Percentiles rank a stretch among this genome's conserved stretches.
Evolutionary conservation across 1,140 invertebrate species (phyloP).

Genomic region (Glossosoma conforme): DNA sequence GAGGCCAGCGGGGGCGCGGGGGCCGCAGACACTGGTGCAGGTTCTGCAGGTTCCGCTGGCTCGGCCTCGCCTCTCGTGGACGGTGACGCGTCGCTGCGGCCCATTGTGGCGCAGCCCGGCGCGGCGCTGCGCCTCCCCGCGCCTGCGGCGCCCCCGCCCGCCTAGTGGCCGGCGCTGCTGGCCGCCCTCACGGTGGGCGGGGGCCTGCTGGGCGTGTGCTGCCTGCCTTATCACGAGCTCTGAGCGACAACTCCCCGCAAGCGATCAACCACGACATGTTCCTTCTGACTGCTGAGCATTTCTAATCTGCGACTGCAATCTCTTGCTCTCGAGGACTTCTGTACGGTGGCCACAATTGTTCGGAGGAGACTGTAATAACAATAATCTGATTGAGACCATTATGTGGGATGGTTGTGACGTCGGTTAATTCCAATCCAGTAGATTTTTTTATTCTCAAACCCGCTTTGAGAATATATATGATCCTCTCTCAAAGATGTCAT

Average conservation of each 20-base stretch:
- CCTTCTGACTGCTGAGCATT: no score
- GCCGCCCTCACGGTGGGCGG: constrained; percentile 36
- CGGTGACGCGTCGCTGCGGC: constrained; percentile 40
- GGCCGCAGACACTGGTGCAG: constrained; percentile 18
- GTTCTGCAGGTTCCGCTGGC: constrained; percentile 35
- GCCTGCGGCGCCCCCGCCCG: constrained; percentile 38
- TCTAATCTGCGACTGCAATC: no score
- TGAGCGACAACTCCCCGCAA: constrained; percentile 14
- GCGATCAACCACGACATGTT: background rate
- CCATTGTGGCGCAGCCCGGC: constrained; percentile 43
- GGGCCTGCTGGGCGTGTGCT: constrained; percentile 25
- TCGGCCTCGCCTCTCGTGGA: constrained; percentile 34
- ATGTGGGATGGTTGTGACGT: no score
- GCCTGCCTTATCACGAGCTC: constrained; percentile 30
- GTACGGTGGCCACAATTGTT: no score
- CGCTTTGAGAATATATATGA: no score
- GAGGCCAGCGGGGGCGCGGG: constrained; percentile 35
- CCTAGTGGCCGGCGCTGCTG: constrained; percentile 39
- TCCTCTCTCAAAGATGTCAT: no score
- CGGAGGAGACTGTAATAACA: no score
- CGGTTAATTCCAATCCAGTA: no score
- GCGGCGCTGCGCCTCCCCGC: constrained; percentile 38
- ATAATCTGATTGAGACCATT: no score
- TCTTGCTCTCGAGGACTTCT: no score
- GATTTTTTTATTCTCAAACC: no score